Percentiles rank a stretch among this genome's conserved stretches.
Evolutionary conservation across 2,113 vertebrate species (phyloP).

Genomic region (Cervus canadensis): DNA sequence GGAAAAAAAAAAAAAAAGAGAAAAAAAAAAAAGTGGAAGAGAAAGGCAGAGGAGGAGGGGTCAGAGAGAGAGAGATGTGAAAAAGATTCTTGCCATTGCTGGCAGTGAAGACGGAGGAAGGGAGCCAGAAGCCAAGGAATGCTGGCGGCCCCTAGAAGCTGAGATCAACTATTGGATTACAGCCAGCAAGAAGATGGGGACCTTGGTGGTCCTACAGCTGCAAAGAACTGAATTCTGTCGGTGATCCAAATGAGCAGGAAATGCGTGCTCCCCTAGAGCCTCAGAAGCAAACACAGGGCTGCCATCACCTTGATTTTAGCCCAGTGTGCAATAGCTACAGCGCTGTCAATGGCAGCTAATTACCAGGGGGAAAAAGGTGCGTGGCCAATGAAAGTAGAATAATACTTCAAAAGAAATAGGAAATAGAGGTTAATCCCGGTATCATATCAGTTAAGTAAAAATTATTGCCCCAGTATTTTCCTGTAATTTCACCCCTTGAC

Average conservation of each 20-base stretch:
- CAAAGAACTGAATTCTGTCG: not conserved
- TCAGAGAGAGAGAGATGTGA: not conserved
- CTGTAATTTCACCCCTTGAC: not conserved
- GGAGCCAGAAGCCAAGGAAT: not conserved
- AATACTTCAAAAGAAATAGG: slow-evolving; percentile 6
- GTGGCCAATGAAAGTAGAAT: not conserved
- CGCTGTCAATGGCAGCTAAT: not conserved
- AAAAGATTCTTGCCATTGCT: not conserved
- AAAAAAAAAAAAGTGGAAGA: not conserved
- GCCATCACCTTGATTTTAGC: not conserved
- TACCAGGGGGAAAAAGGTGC: not conserved
- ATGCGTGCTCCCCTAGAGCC: not conserved
- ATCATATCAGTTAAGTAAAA: not conserved
- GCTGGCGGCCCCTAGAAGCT: not conserved
- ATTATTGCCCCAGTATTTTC: not conserved
- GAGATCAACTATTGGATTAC: not conserved
- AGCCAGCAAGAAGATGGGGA: not conserved
- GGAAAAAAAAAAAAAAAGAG: not conserved
- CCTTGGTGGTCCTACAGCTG: not conserved
- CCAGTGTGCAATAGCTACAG: not conserved
- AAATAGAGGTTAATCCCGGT: not conserved
- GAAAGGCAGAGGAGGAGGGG: not conserved
- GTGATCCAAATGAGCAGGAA: not conserved
- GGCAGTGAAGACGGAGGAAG: not conserved
- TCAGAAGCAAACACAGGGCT: not conserved